A percentile compares a stretch with the other conserved stretches of the same genome.
Conservation (phyloP, 2,113 vertebrate genomes). For the Protobothrops flavoviridis region DNA sequence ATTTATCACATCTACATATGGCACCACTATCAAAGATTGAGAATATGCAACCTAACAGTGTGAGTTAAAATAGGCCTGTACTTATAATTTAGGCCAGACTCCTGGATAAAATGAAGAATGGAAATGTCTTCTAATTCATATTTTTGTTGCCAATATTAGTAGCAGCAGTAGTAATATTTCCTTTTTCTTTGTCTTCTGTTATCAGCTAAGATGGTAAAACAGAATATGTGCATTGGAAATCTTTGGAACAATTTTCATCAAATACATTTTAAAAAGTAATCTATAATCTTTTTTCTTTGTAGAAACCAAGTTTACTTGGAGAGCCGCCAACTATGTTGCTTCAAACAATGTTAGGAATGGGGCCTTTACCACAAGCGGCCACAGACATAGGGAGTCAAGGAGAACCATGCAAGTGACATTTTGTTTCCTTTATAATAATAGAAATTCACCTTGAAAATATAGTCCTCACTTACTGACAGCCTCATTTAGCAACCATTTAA, state of each 20-base stretch:
- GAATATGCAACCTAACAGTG: slow-evolving; percentile 82
- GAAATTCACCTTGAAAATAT: slow-evolving; percentile 4
- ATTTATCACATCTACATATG: slow-evolving; percentile 83
- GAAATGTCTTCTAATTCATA: neutral
- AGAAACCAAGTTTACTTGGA: slow-evolving; percentile 91
- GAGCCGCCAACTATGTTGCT: slow-evolving; percentile 87
- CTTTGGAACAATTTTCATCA: neutral
- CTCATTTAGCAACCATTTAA: neutral
- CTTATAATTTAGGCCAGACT: fast-evolving
- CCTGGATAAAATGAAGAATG: neutral
- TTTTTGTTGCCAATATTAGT: neutral
- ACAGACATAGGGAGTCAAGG: slow-evolving; percentile 82
- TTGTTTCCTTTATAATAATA: slow-evolving; percentile 19
- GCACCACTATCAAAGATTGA: slow-evolving; percentile 89
- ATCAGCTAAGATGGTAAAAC: neutral
- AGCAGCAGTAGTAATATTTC: neutral
- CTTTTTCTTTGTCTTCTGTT: neutral
- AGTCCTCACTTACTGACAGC: neutral
- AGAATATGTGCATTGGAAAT: neutral
- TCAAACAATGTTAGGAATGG: slow-evolving; percentile 83
- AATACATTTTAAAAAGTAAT: neutral
- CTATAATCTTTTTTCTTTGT: slow-evolving; percentile 37
- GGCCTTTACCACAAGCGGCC: slow-evolving; percentile 70
- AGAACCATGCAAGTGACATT: slow-evolving; percentile 80
- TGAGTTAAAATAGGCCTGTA: slow-evolving; percentile 62